Conservation (phyloP, 2,888 invertebrate genomes). For the Meiosimyza decipiens region DNA sequence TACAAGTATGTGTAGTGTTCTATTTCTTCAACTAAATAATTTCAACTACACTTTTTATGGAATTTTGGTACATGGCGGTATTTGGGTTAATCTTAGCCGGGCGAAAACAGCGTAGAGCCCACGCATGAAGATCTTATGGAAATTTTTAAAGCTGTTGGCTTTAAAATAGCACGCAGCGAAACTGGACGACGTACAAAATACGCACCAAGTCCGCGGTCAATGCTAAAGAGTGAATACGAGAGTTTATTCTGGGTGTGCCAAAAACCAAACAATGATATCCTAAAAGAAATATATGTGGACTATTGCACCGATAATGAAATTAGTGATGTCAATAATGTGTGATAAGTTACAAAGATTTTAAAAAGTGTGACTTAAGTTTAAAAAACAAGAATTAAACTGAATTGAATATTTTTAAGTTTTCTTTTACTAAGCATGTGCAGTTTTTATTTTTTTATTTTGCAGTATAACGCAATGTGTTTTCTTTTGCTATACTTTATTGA, state of each 20-base stretch:
- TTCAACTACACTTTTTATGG: slow-evolving; percentile 42
- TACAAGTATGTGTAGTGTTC: slow-evolving; percentile 68
- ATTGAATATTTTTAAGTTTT: slow-evolving; percentile 3
- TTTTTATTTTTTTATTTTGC: background rate
- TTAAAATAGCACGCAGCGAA: slow-evolving; percentile 77
- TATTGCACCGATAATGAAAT: slow-evolving; percentile 13
- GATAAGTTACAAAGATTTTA: slow-evolving; percentile 17
- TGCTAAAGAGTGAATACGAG: slow-evolving; percentile 92
- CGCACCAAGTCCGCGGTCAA: slow-evolving; percentile 91
- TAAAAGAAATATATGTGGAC: background rate
- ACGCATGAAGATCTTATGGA: slow-evolving; percentile 85
- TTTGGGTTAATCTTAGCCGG: slow-evolving; percentile 89
- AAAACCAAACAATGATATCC: slow-evolving; percentile 70
- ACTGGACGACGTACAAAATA: slow-evolving; percentile 86
- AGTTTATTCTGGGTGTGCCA: slow-evolving; percentile 93
- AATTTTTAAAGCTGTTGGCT: slow-evolving; percentile 86
- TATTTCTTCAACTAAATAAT: background rate
- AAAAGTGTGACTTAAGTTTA: background rate
- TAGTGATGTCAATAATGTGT: slow-evolving; percentile 19
- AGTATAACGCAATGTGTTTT: background rate
- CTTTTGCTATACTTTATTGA: too few relatives aligned
- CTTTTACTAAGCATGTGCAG: background rate
- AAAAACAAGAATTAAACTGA: background rate
- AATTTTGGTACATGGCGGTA: slow-evolving; percentile 88
- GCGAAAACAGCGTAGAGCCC: slow-evolving; percentile 92